phyloP scores from a whole-genome alignment of 2,113 vertebrate genomes.

The Gymnorhina tibicen region DNA sequence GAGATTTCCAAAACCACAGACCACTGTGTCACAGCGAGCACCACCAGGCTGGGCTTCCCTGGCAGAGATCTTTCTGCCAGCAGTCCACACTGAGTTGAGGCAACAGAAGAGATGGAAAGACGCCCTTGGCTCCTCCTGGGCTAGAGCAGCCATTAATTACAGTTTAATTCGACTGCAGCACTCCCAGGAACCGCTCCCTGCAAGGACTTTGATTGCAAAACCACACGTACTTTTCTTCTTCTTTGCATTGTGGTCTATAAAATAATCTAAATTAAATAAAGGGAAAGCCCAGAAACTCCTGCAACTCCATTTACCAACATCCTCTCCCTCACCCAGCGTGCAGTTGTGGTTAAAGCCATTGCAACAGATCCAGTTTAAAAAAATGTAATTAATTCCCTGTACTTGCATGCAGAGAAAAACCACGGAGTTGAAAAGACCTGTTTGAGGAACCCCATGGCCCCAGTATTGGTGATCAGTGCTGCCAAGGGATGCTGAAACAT shows the following conservation, averaged over 20 bases:
- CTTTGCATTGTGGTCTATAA: not conserved
- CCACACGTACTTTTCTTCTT: not conserved
- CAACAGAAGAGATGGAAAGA: not conserved
- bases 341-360: not conserved
- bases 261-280: conserved; percentile 9
- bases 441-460: not conserved
- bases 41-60: not conserved
- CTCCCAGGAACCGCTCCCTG: not conserved
- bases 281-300: not conserved
- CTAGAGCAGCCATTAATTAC: not conserved
- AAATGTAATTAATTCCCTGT: not conserved
- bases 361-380: not conserved
- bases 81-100: not conserved
- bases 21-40: not conserved
- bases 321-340: not conserved
- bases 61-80: not conserved
- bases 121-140: not conserved
- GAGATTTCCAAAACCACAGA: not conserved
- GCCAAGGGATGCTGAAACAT: not conserved
- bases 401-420: not conserved
- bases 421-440: not conserved
- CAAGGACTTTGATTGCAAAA: not conserved
- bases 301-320: not conserved
- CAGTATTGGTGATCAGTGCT: not conserved
- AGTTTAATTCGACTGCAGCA: not conserved